Evolutionary conservation across 2,797 vertebrate genomes (phyloP).

Genomic region (Rhinophrynus dorsalis): DNA sequence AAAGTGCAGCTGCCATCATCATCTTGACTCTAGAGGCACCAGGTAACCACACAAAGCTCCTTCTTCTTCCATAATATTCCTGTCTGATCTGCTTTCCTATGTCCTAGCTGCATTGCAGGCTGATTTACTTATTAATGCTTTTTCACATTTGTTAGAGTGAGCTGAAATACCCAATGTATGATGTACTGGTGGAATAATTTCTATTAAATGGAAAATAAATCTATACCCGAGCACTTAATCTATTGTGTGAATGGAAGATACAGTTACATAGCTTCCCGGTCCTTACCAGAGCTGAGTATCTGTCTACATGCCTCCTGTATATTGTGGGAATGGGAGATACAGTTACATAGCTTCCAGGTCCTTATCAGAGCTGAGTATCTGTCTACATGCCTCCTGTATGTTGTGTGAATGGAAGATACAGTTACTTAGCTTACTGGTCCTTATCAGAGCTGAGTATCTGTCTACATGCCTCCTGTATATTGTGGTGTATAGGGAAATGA

Average conservation of each 20-base stretch:
- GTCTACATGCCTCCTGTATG: constrained; percentile 44
- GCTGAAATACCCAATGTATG: constrained; percentile 50
- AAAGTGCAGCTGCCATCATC: constrained; percentile 60
- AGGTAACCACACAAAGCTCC: constrained; percentile 60
- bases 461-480: constrained; percentile 9
- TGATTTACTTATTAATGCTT: constrained; percentile 68
- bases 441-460: constrained; percentile 43
- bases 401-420: constrained; percentile 45
- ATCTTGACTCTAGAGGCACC: constrained; percentile 64
- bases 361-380: constrained; percentile 42
- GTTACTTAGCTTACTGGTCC: constrained; percentile 48
- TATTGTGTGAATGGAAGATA: constrained; percentile 43
- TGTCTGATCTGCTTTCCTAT: constrained; percentile 54
- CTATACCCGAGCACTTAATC: constrained; percentile 50
- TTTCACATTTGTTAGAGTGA: constrained; percentile 56
- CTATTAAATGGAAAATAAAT: constrained; percentile 51
- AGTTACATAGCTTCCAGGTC: constrained; percentile 48
- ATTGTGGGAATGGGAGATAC: constrained; percentile 45
- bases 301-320: constrained; percentile 44
- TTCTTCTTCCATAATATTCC: constrained; percentile 51
- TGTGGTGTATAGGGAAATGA: neutral
- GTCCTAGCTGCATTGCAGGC: constrained; percentile 69
- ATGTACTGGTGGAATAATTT: constrained; percentile 50
- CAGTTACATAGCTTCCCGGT: constrained; percentile 47
- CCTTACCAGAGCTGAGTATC: constrained; percentile 41